Percentiles rank a stretch among this genome's conserved stretches.
phyloP scores from a whole-genome alignment of 1,140 invertebrate species.

The Lepidurus apus region DNA sequence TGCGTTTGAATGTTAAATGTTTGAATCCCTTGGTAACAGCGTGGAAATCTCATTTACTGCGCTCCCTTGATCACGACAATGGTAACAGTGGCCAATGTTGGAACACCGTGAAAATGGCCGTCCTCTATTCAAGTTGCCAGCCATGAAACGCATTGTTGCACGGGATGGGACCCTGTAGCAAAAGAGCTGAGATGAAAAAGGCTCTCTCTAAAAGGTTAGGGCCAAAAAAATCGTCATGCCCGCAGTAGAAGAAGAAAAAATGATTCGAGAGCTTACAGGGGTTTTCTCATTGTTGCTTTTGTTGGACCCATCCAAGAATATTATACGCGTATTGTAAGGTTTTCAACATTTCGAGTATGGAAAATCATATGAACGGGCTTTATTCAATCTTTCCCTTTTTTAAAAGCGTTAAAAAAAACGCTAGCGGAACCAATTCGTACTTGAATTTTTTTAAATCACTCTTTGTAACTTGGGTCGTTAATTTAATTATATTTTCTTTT shows the following conservation, averaged over 20 bases:
- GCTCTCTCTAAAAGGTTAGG: slow-evolving; percentile 7
- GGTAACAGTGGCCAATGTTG: slow-evolving; percentile 17
- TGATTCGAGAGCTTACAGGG: slow-evolving; percentile 18
- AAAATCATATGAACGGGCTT: background rate
- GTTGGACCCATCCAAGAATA: background rate
- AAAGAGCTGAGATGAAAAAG: slow-evolving; percentile 14
- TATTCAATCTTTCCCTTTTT: background rate
- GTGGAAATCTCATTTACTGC: slow-evolving; percentile 12
- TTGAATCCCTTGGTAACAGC: slow-evolving; percentile 15
- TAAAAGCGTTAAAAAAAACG: background rate
- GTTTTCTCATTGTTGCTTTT: slow-evolving; percentile 11
- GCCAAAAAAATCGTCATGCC: background rate
- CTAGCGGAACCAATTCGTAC: too few species aligned
- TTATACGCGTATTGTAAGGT: background rate
- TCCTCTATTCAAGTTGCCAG: slow-evolving; percentile 12
- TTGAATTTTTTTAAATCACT: too few species aligned
- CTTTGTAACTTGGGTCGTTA: too few species aligned
- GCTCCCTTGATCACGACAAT: slow-evolving; percentile 13
- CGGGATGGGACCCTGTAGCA: background rate
- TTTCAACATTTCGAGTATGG: slow-evolving; percentile 19
- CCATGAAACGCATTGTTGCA: slow-evolving; percentile 18
- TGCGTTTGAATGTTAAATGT: background rate
- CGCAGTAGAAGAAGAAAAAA: background rate
- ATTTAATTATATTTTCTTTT: too few species aligned
- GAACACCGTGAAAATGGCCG: slow-evolving; percentile 17